phyloP scores from a whole-genome alignment of 2,888 invertebrate genomes.

The Apomyelois bistriatella region DNA sequence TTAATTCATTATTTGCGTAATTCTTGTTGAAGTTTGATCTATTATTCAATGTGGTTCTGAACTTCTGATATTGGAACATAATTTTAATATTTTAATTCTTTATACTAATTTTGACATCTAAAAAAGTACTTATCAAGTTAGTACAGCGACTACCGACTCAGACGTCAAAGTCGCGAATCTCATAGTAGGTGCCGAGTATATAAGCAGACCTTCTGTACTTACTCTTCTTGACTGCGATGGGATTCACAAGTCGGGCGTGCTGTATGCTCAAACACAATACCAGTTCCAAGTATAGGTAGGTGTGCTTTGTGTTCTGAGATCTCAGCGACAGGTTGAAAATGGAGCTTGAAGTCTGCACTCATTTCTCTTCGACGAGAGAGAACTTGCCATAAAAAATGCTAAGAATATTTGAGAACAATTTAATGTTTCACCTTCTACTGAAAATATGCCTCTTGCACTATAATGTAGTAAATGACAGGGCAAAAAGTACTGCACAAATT shows the following conservation, averaged over 20 bases:
- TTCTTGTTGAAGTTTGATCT: too few species aligned
- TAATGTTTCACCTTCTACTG: background rate
- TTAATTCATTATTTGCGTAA: too few species aligned
- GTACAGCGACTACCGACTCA: too few species aligned
- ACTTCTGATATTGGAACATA: too few species aligned
- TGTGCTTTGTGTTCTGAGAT: background rate
- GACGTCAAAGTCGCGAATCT: too few species aligned
- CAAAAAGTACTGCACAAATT: too few species aligned
- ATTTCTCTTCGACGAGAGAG: background rate
- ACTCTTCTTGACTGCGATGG: background rate
- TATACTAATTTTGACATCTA: too few species aligned
- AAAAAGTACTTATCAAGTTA: too few species aligned
- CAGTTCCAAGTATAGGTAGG: background rate
- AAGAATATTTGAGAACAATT: background rate
- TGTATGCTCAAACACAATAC: slow-evolving; percentile 5
- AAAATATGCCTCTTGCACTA: too few species aligned
- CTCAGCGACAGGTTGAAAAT: background rate
- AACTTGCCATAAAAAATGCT: background rate
- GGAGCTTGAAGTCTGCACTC: background rate
- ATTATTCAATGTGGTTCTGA: too few species aligned
- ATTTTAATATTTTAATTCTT: too few species aligned
- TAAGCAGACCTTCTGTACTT: background rate
- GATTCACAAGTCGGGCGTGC: background rate
- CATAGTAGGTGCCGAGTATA: background rate
- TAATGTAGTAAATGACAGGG: too few species aligned